Conservation (phyloP, 2,888 invertebrate genomes). For the Agrochola lychnidis region DNA sequence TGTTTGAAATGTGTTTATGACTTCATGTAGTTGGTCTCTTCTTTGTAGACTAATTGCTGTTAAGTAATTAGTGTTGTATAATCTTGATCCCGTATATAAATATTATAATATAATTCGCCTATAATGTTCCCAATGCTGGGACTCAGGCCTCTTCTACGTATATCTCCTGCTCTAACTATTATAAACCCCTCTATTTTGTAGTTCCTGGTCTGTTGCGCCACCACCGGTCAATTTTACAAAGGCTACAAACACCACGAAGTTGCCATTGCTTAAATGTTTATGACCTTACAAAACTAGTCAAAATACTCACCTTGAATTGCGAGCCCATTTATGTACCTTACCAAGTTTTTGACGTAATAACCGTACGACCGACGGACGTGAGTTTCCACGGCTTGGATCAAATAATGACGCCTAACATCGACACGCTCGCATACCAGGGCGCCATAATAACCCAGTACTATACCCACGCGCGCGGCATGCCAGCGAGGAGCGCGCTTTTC, state of each 20-base stretch:
- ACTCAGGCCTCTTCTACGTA: neutral
- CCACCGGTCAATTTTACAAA: neutral
- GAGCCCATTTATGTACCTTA: conserved; percentile 18
- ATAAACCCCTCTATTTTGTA: neutral
- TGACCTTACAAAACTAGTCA: neutral
- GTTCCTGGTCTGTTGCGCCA: neutral
- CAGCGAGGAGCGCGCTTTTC: conserved; percentile 94
- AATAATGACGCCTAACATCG: conserved; percentile 96
- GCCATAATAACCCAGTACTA: conserved; percentile 95
- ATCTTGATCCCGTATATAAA: too few species aligned
- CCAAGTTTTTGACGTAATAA: conserved; percentile 15
- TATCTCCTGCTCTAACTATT: neutral
- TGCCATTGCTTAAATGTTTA: neutral
- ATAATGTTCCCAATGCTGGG: neutral
- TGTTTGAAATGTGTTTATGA: neutral
- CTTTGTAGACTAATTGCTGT: neutral
- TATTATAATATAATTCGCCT: too few species aligned
- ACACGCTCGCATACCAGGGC: conserved; percentile 95
- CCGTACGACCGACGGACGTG: conserved; percentile 86
- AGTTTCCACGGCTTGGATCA: conserved; percentile 96
- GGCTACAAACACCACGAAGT: neutral
- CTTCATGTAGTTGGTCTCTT: neutral
- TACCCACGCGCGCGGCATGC: conserved; percentile 94
- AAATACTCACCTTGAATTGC: conserved; percentile 13
- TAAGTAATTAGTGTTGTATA: neutral